Evolutionary conservation across 2,113 vertebrate genomes (phyloP), one percentile per base, ranked within the genome.

Genomic region (Leucopsar rothschildi): DNA sequence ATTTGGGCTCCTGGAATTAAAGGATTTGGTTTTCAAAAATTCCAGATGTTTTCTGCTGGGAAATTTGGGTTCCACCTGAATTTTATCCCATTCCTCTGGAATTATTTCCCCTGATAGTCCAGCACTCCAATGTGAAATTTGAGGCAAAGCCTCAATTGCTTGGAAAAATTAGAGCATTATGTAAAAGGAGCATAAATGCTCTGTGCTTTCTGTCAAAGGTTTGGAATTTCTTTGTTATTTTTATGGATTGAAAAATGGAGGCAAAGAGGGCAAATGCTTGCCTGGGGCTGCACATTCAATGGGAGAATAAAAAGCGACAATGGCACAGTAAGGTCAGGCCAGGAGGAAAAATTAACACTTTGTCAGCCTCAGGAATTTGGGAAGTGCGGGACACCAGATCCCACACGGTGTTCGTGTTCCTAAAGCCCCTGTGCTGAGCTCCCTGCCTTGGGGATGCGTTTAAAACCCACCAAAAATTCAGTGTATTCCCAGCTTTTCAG

Each of bases 181-280:
- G 31, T 28, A 42, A 61, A 95, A 50, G 2, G 20, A 49, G 40
- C 10, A 4, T 15, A 44, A 82, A 81, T 27, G 31, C 10, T 37
- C 35, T 5, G 47, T 16, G 50, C 18, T 86, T 69, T 19, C 61
- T 47, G 79, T 8, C 86, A 13, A 14, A 79, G 6, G 6, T 18
- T 60, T 35, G 61, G 39, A 6, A 92, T 93, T 88, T 7, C 66
- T 68, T 68, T 65, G 70, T 88, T 86, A 17, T 92, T 93, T 82
- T 82, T 44, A 90, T 80, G 77, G 82, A 49, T 60, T 60, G 79
- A 35, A 47, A 52, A 92, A 72, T 3, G 37, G 75, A 90, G 68
- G 82, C 79, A 64, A 40, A 76, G 86, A 94, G 75, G 91, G 63
- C 39, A 69, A 93, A 55, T 0, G 5, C 75, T 75, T 16, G 66